These are phyloP conservation scores for Scaptomyza montana DNA, from an alignment of 1,140 invertebrate genomes.

Conservation along the genomic window DNA sequence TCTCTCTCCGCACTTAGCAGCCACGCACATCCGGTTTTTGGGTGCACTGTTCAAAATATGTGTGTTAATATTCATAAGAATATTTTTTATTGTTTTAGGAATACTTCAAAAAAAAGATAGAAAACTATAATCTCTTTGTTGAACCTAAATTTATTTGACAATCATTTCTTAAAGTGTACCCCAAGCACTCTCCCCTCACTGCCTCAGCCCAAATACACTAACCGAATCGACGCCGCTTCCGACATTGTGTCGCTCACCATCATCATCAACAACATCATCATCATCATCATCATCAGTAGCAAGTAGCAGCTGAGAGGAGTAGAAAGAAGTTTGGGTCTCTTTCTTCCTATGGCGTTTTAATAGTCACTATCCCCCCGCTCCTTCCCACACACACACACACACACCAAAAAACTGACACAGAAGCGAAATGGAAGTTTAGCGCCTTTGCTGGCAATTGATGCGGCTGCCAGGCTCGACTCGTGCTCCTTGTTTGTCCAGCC, in stretches of 20 bases:
- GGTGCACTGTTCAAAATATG: background rate
- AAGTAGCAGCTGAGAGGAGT: background rate
- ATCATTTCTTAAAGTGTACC: background rate
- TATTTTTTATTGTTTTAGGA: no score
- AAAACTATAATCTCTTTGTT: no score
- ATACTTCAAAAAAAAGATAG: no score
- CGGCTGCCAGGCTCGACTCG: constrained; percentile 18
- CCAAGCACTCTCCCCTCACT: background rate
- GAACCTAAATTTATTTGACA: no score
- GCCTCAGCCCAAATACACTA: constrained; percentile 2
- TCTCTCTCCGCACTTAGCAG: constrained; percentile 4
- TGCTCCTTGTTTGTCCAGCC: constrained; percentile 28
- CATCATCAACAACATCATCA: constrained; percentile 24
- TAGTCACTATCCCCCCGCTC: constrained; percentile 36
- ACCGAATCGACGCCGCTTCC: constrained; percentile 41
- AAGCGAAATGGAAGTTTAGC: constrained; percentile 41
- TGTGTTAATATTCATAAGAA: no score
- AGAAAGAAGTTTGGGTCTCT: constrained; percentile 1
- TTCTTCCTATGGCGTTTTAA: constrained; percentile 23
- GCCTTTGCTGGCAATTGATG: constrained; percentile 68
- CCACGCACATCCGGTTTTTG: constrained; percentile 52
- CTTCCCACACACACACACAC: background rate
- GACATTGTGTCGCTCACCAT: constrained; percentile 41
- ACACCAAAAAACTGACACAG: background rate
- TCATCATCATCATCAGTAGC: constrained; percentile 39